These are phyloP conservation scores for Aporrectodea caliginosa DNA, from an alignment of 1,140 invertebrate genomes.

Conservation along the genomic window DNA sequence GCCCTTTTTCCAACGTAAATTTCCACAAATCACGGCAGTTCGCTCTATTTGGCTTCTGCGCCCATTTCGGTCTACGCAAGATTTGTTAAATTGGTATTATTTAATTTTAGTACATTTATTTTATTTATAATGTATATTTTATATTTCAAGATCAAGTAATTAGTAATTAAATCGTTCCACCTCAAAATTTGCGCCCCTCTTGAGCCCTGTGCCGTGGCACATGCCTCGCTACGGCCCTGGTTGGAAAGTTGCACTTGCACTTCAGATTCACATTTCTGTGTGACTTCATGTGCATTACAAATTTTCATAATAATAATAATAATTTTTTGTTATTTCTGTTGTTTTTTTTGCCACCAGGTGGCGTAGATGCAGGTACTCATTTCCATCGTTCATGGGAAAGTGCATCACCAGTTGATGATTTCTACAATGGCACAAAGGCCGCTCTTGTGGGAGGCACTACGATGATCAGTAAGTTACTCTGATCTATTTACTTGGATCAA, in stretches of 20 bases:
- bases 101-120: too few species aligned
- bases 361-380: constrained; percentile 85
- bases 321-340: constrained; percentile 34
- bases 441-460: constrained; percentile 86
- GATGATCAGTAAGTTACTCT: constrained; percentile 71
- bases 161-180: too few species aligned
- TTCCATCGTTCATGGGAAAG: constrained; percentile 82
- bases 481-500: too few species aligned
- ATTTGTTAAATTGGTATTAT: too few species aligned
- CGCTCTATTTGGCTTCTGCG: too few species aligned
- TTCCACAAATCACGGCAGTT: too few species aligned
- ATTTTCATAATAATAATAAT: background rate
- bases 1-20: too few species aligned
- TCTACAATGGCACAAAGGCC: constrained; percentile 81
- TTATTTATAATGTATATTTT: too few species aligned
- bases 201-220: background rate
- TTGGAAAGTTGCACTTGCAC: background rate
- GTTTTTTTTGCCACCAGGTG: too few species aligned
- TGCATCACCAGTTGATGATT: constrained; percentile 74
- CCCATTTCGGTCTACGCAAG: too few species aligned
- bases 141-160: too few species aligned
- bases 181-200: background rate
- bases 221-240: background rate
- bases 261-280: background rate
- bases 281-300: background rate